Evolutionary conservation across 1,140 invertebrate genomes (phyloP).

Genomic region (Bombyx mandarina): DNA sequence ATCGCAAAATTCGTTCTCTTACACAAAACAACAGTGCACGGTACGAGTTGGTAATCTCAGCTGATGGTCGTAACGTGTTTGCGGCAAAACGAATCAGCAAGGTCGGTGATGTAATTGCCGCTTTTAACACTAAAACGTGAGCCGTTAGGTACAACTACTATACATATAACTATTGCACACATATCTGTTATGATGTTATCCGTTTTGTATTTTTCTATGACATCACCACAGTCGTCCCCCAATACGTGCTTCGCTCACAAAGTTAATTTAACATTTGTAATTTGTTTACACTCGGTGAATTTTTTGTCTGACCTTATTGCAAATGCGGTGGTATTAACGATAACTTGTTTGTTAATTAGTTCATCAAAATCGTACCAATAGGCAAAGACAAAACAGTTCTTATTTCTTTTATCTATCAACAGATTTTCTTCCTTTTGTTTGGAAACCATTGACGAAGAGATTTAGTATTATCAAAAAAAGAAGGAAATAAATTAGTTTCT

Average conservation of each 20-base stretch:
- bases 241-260: neutral
- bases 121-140: conserved; percentile 54
- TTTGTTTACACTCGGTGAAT: no score
- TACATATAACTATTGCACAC: conserved; percentile 16
- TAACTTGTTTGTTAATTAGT: no score
- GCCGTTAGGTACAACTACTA: conserved; percentile 15
- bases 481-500: no score
- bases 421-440: no score
- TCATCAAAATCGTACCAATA: no score
- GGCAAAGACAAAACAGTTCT: no score
- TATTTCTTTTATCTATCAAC: no score
- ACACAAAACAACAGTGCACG: conserved; percentile 7
- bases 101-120: conserved; percentile 65
- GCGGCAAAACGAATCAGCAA: conserved; percentile 39
- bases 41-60: conserved; percentile 33
- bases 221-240: conserved; percentile 31
- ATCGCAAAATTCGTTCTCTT: neutral
- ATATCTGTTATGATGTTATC: conserved; percentile 11
- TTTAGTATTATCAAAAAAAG: no score
- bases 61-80: conserved; percentile 43
- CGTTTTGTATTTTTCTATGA: conserved; percentile 46
- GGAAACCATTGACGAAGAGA: no score
- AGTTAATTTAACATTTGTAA: no score
- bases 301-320: no score
- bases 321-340: no score